Conservation (phyloP, 2,888 invertebrate genomes). For the Ceratothoa steindachneri region DNA sequence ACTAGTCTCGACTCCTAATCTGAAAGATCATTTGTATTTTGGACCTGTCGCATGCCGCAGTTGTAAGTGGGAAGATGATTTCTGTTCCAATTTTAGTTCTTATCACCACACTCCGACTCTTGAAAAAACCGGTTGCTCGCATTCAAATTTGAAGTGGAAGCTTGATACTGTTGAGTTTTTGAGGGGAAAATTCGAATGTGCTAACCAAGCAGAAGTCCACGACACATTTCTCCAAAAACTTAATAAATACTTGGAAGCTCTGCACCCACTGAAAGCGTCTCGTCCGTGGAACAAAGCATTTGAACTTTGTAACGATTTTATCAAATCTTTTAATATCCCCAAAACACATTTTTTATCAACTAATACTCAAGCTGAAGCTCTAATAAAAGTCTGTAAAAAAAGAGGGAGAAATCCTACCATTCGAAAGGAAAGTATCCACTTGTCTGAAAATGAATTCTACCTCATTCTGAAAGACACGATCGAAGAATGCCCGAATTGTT, state of each 20-base stretch:
- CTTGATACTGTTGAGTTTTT: background rate
- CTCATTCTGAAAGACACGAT: background rate
- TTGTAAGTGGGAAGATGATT: background rate
- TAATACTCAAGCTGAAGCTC: too few species aligned
- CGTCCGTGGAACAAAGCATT: background rate
- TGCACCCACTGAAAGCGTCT: background rate
- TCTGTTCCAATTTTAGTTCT: background rate
- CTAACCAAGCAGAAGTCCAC: background rate
- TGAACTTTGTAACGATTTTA: background rate
- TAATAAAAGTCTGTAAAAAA: too few species aligned
- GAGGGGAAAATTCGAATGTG: background rate
- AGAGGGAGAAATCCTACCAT: too few species aligned
- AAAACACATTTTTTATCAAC: background rate
- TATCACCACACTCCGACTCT: background rate
- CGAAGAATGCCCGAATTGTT: background rate
- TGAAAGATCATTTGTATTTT: background rate
- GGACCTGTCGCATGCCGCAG: background rate
- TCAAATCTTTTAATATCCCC: background rate
- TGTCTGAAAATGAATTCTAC: background rate
- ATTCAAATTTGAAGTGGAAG: background rate
- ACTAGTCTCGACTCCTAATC: background rate
- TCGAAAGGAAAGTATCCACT: too few species aligned
- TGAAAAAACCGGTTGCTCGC: background rate
- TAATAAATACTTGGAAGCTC: background rate
- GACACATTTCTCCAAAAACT: background rate